Percentiles rank a stretch among this genome's conserved stretches.
Conservation (phyloP, 2,113 vertebrate genomes). For the Polyodon spathula region DNA sequence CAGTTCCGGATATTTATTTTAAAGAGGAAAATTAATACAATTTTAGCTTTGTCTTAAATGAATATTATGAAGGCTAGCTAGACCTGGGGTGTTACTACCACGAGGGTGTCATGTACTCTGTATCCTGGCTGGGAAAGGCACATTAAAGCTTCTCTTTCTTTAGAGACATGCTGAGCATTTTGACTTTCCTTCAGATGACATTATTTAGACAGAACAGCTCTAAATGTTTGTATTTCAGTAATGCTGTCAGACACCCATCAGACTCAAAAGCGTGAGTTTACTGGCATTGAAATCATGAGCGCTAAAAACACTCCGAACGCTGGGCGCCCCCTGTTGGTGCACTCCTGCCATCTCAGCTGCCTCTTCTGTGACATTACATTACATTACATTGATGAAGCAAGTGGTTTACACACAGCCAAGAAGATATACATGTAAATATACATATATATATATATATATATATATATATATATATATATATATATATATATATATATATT, state of each 20-base stretch:
- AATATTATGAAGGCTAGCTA: conserved; percentile 55
- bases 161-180: too few species aligned
- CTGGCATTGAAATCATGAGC: too few species aligned
- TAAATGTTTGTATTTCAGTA: too few species aligned
- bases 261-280: too few species aligned
- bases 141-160: conserved; percentile 31
- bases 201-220: too few species aligned
- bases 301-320: too few species aligned
- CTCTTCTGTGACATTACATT: conserved; percentile 33
- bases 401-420: conserved; percentile 45
- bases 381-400: too few species aligned
- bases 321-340: too few species aligned
- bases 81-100: conserved; percentile 40
- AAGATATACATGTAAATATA: conserved; percentile 34
- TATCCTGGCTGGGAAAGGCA: conserved; percentile 32
- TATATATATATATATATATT: conserved; percentile 43
- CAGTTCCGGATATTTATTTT: conserved; percentile 59
- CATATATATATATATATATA: too few species aligned
- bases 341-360: conserved; percentile 31
- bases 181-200: too few species aligned
- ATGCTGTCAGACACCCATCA: too few species aligned
- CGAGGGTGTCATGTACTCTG: conserved; percentile 37
- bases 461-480: too few species aligned
- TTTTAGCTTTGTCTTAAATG: conserved; percentile 49
- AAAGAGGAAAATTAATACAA: conserved; percentile 47